These are phyloP conservation scores for Onychostoma macrolepis DNA, from an alignment of 2,113 vertebrate species.

Conservation along the genomic window DNA sequence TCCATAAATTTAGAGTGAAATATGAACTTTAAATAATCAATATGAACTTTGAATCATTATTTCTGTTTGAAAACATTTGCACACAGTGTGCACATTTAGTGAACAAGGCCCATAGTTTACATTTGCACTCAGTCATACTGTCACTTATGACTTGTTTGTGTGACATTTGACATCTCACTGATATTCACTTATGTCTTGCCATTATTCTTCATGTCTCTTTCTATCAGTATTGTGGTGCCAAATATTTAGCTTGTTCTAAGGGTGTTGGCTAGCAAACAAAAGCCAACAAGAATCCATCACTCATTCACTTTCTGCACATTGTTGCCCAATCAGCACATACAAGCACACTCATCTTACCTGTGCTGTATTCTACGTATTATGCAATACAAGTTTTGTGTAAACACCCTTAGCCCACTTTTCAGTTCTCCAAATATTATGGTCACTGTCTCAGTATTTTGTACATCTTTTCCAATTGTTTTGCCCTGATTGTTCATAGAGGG, in stretches of 20 bases:
- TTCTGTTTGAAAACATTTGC: neutral
- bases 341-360: neutral
- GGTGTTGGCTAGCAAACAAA: constrained; percentile 61
- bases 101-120: neutral
- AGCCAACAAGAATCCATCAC: constrained; percentile 37
- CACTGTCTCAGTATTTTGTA: neutral
- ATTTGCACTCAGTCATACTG: neutral
- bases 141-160: neutral
- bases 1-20: neutral
- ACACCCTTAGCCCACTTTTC: neutral
- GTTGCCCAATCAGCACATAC: neutral
- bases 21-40: neutral
- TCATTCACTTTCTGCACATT: constrained; percentile 1
- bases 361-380: neutral
- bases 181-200: neutral
- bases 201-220: neutral
- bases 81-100: neutral
- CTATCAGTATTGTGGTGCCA: neutral
- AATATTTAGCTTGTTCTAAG: constrained; percentile 24
- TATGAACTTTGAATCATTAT: neutral
- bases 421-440: neutral
- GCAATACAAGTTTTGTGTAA: neutral
- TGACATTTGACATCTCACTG: neutral
- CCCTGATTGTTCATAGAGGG: neutral
- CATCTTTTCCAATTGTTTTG: neutral